Evolutionary conservation across 2,113 vertebrate genomes (phyloP).

Genomic region (Menidia beryllina): DNA sequence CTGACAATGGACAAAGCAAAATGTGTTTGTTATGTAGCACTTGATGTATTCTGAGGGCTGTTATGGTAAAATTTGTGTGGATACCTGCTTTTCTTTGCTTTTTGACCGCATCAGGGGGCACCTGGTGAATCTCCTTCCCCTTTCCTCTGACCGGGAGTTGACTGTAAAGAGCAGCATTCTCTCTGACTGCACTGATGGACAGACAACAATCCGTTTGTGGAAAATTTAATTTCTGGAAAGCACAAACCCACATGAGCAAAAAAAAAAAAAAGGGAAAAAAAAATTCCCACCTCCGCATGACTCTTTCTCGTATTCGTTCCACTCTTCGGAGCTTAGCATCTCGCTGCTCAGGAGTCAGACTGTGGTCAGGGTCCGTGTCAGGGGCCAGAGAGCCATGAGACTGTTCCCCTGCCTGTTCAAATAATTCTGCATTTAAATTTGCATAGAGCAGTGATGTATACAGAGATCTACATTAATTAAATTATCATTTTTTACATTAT

Average conservation of each 20-base stretch:
- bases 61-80: not conserved
- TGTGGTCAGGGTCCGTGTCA: conserved; percentile 49
- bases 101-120: conserved; percentile 44
- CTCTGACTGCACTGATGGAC: conserved; percentile 78
- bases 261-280: not conserved
- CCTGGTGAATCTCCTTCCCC: conserved; percentile 51
- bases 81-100: conserved; percentile 67
- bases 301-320: conserved; percentile 78
- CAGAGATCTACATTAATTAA: too few relatives aligned
- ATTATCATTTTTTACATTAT: too few relatives aligned
- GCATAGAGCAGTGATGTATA: too few relatives aligned
- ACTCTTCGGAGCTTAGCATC: conserved; percentile 78
- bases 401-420: conserved; percentile 56
- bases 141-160: conserved; percentile 46
- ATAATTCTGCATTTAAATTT: conserved; percentile 13
- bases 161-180: conserved; percentile 55
- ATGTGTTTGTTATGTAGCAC: not conserved
- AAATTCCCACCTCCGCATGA: conserved; percentile 73
- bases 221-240: not conserved
- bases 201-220: conserved; percentile 31
- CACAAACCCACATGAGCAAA: not conserved
- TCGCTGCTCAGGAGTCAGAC: conserved; percentile 72
- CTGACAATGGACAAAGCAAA: conserved; percentile 44
- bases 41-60: not conserved
- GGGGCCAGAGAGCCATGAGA: conserved; percentile 40